These are phyloP conservation scores for Smittia aterrima DNA, from an alignment of 2,888 invertebrate species.

Conservation along the genomic window DNA sequence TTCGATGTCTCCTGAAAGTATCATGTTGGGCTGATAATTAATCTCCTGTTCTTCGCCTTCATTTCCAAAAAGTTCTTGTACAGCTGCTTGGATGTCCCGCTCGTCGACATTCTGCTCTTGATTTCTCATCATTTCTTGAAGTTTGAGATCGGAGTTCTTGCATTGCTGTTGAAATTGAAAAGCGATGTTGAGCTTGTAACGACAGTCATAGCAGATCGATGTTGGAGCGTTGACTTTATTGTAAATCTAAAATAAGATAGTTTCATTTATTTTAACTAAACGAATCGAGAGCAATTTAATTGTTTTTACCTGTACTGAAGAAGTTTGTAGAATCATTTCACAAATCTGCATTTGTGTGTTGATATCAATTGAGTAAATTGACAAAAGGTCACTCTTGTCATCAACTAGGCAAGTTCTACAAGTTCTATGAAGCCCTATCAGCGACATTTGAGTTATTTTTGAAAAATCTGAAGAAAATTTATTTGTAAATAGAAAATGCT, in stretches of 20 bases:
- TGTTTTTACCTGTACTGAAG: constrained; percentile 18
- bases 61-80: constrained; percentile 46
- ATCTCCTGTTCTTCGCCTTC: constrained; percentile 46
- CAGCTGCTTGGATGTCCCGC: constrained; percentile 44
- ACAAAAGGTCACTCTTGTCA: not conserved
- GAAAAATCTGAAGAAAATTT: too few species aligned
- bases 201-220: constrained; percentile 48
- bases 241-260: constrained; percentile 44
- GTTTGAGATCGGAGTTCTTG: constrained; percentile 47
- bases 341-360: constrained; percentile 18
- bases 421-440: too few species aligned
- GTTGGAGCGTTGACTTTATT: constrained; percentile 47
- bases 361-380: constrained; percentile 15
- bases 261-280: not conserved
- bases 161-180: constrained; percentile 49
- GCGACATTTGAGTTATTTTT: too few species aligned
- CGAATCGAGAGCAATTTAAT: too few species aligned
- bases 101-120: constrained; percentile 41
- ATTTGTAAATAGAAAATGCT: too few species aligned
- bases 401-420: constrained; percentile 16
- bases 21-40: constrained; percentile 14
- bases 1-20: constrained; percentile 17
- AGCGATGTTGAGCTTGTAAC: constrained; percentile 48
- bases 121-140: constrained; percentile 15
- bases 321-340: constrained; percentile 27